Conservation (phyloP, 2,888 invertebrate genomes). For the Rhimphoctona megacephalus region DNA sequence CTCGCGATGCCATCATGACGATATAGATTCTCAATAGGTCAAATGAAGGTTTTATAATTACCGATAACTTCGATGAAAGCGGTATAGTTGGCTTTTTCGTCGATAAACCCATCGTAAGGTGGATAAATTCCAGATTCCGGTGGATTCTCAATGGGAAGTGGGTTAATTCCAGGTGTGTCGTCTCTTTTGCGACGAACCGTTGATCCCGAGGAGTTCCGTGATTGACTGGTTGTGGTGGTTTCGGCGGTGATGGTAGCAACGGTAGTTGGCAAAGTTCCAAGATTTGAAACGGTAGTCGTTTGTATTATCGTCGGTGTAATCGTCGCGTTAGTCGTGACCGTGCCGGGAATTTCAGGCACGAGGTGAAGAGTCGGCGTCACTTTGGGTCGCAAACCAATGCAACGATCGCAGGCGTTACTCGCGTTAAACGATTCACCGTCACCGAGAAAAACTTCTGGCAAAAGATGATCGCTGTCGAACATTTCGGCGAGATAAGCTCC, state of each 20-base stretch:
- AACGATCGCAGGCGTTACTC: slow-evolving; percentile 85
- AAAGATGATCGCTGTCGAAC: slow-evolving; percentile 89
- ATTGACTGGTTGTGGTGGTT: slow-evolving; percentile 67
- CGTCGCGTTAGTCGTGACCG: slow-evolving; percentile 62
- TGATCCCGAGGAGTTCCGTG: slow-evolving; percentile 53
- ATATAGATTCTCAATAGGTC: background rate
- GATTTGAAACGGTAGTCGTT: slow-evolving; percentile 59
- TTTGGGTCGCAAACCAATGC: slow-evolving; percentile 85
- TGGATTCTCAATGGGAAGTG: slow-evolving; percentile 75
- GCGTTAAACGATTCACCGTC: slow-evolving; percentile 86
- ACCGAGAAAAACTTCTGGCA: slow-evolving; percentile 90
- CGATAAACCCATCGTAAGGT: slow-evolving; percentile 91
- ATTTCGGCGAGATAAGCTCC: slow-evolving; percentile 95
- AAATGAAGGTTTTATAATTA: slow-evolving; percentile 82
- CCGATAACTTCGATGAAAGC: slow-evolving; percentile 94
- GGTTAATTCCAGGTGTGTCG: slow-evolving; percentile 77
- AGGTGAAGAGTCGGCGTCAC: slow-evolving; percentile 78
- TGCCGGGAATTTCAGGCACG: slow-evolving; percentile 75
- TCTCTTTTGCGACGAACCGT: slow-evolving; percentile 73
- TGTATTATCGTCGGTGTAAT: slow-evolving; percentile 64
- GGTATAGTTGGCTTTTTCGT: slow-evolving; percentile 92
- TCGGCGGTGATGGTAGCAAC: slow-evolving; percentile 58
- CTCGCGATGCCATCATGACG: background rate
- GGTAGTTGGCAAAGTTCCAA: slow-evolving; percentile 52
- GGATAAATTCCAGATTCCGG: slow-evolving; percentile 79